A percentile compares a stretch with the other conserved stretches of the same genome.
Evolutionary conservation across 23 tunicate genomes (phyloP).

Genomic region (Ciona savignyi): DNA sequence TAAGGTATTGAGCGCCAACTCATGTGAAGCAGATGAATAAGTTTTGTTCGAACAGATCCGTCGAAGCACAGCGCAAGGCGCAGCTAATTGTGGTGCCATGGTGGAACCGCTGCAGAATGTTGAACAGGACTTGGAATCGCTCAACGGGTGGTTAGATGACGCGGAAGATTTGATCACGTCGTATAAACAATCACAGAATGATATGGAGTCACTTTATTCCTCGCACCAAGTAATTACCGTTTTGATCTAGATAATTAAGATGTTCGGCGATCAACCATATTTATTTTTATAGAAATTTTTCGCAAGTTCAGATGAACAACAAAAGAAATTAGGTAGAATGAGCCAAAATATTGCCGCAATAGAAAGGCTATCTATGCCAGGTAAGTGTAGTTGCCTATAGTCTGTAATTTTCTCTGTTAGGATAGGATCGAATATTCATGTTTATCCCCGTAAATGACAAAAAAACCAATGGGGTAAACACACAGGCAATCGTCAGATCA

Average conservation of each 20-base stretch:
- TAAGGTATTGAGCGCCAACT: conserved; percentile 40
- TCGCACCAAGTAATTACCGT: conserved; percentile 36
- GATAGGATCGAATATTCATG: background rate
- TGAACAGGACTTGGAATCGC: conserved; percentile 59
- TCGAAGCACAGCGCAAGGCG: conserved; percentile 22
- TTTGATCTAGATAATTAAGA: background rate
- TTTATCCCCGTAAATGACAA: background rate
- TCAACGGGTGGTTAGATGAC: conserved; percentile 59
- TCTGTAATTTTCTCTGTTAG: background rate
- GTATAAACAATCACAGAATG: conserved; percentile 39
- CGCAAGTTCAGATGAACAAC: conserved; percentile 31
- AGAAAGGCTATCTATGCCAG: conserved; percentile 22
- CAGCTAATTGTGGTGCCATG: conserved; percentile 26
- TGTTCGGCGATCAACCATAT: background rate
- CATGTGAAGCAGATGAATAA: background rate
- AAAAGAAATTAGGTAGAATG: conserved; percentile 32
- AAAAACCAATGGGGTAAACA: background rate
- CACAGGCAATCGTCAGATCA: conserved; percentile 42
- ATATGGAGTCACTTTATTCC: conserved; percentile 43
- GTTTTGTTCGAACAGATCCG: conserved; percentile 28
- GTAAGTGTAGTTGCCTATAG: conserved; percentile 6
- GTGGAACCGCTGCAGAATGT: conserved; percentile 59
- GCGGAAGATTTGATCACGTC: conserved; percentile 48
- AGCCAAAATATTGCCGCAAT: conserved; percentile 27
- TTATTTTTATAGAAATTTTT: conserved; percentile 59